phyloP scores from a whole-genome alignment of 1,140 invertebrate genomes.

The Macrostomum lignano region DNA sequence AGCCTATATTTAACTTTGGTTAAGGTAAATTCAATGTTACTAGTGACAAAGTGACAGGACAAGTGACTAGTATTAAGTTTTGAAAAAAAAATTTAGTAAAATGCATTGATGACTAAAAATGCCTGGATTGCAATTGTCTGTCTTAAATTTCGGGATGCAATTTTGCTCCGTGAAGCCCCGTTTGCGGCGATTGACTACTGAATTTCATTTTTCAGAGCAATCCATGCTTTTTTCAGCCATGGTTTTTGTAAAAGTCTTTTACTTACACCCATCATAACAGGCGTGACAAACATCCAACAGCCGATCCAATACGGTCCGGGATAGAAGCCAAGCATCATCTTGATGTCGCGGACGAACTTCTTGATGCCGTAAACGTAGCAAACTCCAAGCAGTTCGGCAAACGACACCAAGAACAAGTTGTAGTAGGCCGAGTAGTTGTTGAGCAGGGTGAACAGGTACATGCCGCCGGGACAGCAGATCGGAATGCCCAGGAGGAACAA shows the following conservation, averaged over 20 bases:
- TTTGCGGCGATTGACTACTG: too few species aligned
- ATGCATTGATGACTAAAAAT: too few species aligned
- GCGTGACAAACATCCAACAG: neutral
- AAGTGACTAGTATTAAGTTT: too few species aligned
- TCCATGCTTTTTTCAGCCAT: too few species aligned
- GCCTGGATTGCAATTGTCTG: too few species aligned
- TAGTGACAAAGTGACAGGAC: too few species aligned
- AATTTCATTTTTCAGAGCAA: too few species aligned
- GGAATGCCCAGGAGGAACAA: neutral
- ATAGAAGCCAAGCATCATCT: neutral
- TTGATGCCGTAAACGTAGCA: conserved; percentile 2
- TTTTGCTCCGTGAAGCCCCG: too few species aligned
- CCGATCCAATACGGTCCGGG: neutral
- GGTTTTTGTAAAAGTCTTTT: conserved; percentile 35
- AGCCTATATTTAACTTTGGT: too few species aligned
- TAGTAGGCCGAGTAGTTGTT: conserved; percentile 2
- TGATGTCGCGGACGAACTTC: neutral
- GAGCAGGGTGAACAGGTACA: neutral
- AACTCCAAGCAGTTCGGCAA: neutral
- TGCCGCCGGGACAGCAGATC: neutral
- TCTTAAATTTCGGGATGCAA: too few species aligned
- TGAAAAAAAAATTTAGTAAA: too few species aligned
- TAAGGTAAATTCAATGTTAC: too few species aligned
- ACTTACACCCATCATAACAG: conserved; percentile 32
- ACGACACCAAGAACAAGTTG: neutral